Evolutionary conservation across 2,797 vertebrate genomes (phyloP).

Genomic region (Peromyscus aztecus): DNA sequence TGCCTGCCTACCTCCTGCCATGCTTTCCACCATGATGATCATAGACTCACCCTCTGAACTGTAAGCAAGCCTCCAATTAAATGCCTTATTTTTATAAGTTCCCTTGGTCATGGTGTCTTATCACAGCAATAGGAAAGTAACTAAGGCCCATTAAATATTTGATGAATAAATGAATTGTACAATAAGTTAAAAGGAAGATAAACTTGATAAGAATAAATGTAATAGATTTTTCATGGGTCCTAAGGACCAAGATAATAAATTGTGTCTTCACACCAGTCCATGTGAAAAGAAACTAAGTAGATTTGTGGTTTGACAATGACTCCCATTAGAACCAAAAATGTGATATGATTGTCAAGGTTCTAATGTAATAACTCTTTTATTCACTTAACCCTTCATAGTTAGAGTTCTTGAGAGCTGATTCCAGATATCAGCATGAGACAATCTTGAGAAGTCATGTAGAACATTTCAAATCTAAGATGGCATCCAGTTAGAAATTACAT

Average conservation of each 20-base stretch:
- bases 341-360: constrained; percentile 43
- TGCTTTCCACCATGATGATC: no score
- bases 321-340: not conserved
- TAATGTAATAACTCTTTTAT: not conserved
- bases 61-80: not conserved
- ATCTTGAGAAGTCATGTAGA: not conserved
- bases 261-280: constrained; percentile 16
- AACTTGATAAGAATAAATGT: constrained; percentile 52
- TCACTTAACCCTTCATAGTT: constrained; percentile 22
- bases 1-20: not conserved
- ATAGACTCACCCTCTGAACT: not conserved
- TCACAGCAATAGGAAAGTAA: not conserved
- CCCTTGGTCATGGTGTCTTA: not conserved
- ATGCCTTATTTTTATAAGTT: not conserved
- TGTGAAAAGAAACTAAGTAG: constrained; percentile 35
- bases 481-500: constrained; percentile 38
- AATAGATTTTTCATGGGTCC: not conserved
- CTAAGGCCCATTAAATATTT: constrained; percentile 42
- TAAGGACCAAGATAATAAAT: not conserved
- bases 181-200: constrained; percentile 15
- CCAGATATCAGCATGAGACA: not conserved
- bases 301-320: constrained; percentile 43
- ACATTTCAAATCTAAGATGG: not conserved
- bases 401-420: constrained; percentile 19
- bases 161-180: constrained; percentile 9